Evolutionary conservation across 2,797 vertebrate species (phyloP).

Genomic region (Pangasius mekongensis): DNA sequence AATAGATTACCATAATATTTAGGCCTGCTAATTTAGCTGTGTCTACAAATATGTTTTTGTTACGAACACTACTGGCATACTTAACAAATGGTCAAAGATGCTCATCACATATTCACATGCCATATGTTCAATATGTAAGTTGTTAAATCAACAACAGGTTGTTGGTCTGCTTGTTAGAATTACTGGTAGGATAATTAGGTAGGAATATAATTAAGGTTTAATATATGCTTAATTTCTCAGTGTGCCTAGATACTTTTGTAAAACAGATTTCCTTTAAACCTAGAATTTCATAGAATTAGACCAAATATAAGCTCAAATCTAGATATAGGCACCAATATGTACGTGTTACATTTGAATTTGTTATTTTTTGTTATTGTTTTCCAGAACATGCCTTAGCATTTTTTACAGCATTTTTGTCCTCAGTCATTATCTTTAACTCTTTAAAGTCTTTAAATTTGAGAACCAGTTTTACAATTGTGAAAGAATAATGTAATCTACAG

Average conservation of each 20-base stretch:
- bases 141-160: slow-evolving; percentile 10
- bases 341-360: too few species aligned
- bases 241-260: neutral
- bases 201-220: neutral
- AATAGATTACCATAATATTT: too few species aligned
- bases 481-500: neutral
- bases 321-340: neutral
- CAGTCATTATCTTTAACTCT: neutral
- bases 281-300: neutral
- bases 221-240: neutral
- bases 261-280: neutral
- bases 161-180: neutral
- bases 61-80: neutral
- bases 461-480: neutral
- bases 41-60: neutral
- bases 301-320: neutral
- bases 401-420: too few species aligned
- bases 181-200: neutral
- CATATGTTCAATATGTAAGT: neutral
- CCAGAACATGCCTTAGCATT: too few species aligned
- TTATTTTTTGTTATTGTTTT: too few species aligned
- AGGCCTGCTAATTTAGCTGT: too few species aligned
- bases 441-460: neutral
- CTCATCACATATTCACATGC: neutral
- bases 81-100: slow-evolving; percentile 18